Conservation (phyloP, 92 coral and sea anemone species). For the Heliopora coerulea region DNA sequence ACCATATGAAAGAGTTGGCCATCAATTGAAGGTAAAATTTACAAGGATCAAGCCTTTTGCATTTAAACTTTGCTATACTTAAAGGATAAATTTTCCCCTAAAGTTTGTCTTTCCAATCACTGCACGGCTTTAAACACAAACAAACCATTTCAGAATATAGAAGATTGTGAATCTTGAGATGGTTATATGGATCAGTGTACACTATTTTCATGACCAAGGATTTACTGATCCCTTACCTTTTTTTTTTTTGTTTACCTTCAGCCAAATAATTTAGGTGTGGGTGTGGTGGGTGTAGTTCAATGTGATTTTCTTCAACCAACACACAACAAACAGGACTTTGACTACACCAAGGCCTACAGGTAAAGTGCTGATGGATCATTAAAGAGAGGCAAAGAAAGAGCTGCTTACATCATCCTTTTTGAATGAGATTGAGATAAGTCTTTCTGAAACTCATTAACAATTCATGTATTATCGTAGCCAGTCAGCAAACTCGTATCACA, state of each 20-base stretch:
- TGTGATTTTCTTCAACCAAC: constrained; percentile 98
- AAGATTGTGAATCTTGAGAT: too few relatives aligned
- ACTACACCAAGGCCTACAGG: constrained; percentile 95
- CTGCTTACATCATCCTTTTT: not conserved
- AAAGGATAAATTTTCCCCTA: too few relatives aligned
- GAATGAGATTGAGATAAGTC: not conserved
- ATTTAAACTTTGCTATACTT: too few relatives aligned
- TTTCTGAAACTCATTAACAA: too few relatives aligned
- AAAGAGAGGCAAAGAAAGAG: not conserved
- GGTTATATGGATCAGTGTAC: too few relatives aligned
- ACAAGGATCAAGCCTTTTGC: not conserved
- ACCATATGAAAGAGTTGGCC: constrained; percentile 94
- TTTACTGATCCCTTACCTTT: too few relatives aligned
- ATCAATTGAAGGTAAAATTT: constrained; percentile 67
- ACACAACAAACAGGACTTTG: constrained; percentile 98
- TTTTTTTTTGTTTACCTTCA: constrained; percentile 35
- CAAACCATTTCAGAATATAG: too few relatives aligned
- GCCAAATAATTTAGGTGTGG: constrained; percentile 96
- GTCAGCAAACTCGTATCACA: too few relatives aligned
- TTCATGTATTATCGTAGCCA: too few relatives aligned
- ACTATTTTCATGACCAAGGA: too few relatives aligned
- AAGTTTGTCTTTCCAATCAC: too few relatives aligned
- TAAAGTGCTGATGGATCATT: not conserved
- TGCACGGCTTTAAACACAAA: too few relatives aligned
- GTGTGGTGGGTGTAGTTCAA: constrained; percentile 95